These are phyloP conservation scores for Bilobella aurantiaca DNA, from an alignment of 1,140 invertebrate species.

Conservation along the genomic window DNA sequence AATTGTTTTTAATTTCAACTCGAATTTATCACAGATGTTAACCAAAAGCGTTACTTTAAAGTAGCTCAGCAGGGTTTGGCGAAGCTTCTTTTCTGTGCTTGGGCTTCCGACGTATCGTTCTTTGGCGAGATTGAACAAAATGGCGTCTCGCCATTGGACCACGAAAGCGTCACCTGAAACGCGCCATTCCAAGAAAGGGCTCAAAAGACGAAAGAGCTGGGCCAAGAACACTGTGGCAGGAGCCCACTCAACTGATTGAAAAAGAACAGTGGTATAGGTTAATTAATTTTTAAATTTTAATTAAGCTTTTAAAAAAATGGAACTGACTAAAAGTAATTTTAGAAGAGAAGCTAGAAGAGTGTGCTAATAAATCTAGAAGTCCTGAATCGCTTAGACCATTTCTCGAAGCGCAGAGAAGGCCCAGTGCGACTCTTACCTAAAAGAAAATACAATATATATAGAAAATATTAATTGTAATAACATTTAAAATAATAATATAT, in stretches of 20 bases:
- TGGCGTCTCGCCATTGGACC: conserved; percentile 53
- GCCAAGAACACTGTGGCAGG: conserved; percentile 58
- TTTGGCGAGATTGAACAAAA: conserved; percentile 46
- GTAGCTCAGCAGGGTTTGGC: conserved; percentile 48
- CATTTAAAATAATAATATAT: no score
- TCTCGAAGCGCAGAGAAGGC: conserved; percentile 55
- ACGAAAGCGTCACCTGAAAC: conserved; percentile 49
- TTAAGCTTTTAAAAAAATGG: conserved; percentile 6
- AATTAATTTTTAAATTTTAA: neutral
- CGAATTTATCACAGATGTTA: neutral
- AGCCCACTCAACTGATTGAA: conserved; percentile 48
- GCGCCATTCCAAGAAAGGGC: conserved; percentile 54
- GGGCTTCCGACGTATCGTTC: conserved; percentile 44
- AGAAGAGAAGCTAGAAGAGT: conserved; percentile 57
- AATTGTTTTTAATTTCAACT: neutral
- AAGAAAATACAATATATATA: conserved; percentile 11
- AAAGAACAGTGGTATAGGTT: neutral
- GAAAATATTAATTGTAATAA: no score
- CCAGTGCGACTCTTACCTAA: conserved; percentile 49
- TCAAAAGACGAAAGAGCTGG: conserved; percentile 51
- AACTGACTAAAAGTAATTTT: conserved; percentile 52
- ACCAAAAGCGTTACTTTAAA: conserved; percentile 42
- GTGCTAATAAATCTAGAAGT: conserved; percentile 59
- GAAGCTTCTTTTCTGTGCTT: conserved; percentile 41
- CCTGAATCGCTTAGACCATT: conserved; percentile 62